These are phyloP conservation scores for Torymus aiolomorphi DNA, from an alignment of 2,888 invertebrate species.

Conservation along the genomic window DNA sequence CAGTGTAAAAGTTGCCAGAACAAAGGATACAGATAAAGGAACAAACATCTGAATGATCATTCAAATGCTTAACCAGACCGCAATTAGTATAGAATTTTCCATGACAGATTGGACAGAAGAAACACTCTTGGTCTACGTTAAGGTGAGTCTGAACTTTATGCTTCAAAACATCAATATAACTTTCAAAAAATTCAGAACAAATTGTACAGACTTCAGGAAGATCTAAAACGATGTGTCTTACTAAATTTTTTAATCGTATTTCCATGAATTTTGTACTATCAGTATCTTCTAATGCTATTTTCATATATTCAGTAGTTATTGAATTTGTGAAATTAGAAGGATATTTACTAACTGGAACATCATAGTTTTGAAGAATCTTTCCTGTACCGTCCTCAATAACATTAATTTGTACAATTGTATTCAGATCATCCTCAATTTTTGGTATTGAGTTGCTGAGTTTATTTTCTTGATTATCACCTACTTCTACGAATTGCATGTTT, in stretches of 20 bases:
- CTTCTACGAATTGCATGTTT: constrained; percentile 40
- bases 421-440: constrained; percentile 3
- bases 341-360: not conserved
- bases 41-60: constrained; percentile 39
- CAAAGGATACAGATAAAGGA: constrained; percentile 41
- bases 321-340: not conserved
- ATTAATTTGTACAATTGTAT: constrained; percentile 14
- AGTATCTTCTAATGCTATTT: not conserved
- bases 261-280: constrained; percentile 13
- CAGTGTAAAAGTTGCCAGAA: constrained; percentile 33
- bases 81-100: constrained; percentile 31
- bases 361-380: constrained; percentile 17
- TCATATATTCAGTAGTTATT: not conserved
- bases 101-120: constrained; percentile 50
- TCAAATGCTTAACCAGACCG: constrained; percentile 34
- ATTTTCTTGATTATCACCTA: constrained; percentile 26
- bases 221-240: constrained; percentile 27
- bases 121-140: constrained; percentile 10
- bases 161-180: constrained; percentile 38
- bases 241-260: constrained; percentile 35
- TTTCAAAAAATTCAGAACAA: constrained; percentile 41
- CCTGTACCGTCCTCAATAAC: constrained; percentile 15
- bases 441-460: not conserved
- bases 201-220: constrained; percentile 43
- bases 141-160: constrained; percentile 49